Evolutionary conservation across 2,888 invertebrate species (phyloP).

Genomic region (Xanthorhoe spadicearia): DNA sequence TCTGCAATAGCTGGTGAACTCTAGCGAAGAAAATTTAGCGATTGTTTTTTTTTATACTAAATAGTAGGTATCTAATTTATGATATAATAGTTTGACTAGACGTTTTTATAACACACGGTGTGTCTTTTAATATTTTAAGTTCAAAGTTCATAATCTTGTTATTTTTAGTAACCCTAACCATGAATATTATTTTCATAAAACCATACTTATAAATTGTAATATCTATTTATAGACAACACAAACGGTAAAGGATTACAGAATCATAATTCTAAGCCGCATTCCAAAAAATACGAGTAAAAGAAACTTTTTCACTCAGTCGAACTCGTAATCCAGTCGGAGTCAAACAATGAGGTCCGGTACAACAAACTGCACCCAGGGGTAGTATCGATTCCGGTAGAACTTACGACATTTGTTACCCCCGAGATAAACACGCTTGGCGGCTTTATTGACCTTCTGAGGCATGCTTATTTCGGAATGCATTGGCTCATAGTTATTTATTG

Average conservation of each 20-base stretch:
- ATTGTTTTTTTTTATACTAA: too few species aligned
- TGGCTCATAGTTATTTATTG: conserved; percentile 27
- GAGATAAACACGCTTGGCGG: conserved; percentile 43
- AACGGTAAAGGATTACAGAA: background rate
- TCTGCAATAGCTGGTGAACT: too few species aligned
- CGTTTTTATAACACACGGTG: too few species aligned
- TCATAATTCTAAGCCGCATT: conserved; percentile 4
- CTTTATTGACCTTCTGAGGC: conserved; percentile 39
- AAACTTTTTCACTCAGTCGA: conserved; percentile 36
- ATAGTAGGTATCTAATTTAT: too few species aligned
- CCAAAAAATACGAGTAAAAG: conserved; percentile 22
- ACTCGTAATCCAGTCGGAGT: conserved; percentile 36
- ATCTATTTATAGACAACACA: too few species aligned
- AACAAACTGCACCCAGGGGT: conserved; percentile 63
- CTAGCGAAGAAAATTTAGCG: too few species aligned
- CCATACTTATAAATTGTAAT: too few species aligned
- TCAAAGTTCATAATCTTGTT: too few species aligned
- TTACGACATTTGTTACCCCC: conserved; percentile 47
- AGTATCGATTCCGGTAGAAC: conserved; percentile 54
- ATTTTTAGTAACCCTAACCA: too few species aligned
- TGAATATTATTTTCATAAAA: too few species aligned
- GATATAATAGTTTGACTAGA: too few species aligned
- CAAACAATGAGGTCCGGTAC: conserved; percentile 44
- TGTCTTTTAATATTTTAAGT: too few species aligned
- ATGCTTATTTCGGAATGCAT: conserved; percentile 35